Base-by-base conservation (phyloP, 2,113 vertebrate species). In the Phrynosoma blainvillii region DNA sequence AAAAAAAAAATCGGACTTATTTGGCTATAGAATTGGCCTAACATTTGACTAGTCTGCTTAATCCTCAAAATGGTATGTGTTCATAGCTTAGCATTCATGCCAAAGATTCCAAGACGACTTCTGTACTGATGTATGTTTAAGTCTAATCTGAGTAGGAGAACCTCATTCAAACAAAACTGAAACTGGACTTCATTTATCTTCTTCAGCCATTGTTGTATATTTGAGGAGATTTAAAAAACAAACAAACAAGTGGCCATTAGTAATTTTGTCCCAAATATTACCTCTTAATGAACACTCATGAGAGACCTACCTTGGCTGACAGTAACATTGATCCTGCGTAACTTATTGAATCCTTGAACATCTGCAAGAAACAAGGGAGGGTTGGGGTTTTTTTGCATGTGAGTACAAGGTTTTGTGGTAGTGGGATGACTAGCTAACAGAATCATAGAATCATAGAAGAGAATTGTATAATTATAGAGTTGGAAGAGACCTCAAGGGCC, bases 281-380 rank as follows among this genome's bases (percentile, higher is more conserved):
- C n/a, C 27, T 32, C 27, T 12, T 84, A 70, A 66, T 65, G 23
- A 25, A 27, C 11, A 54, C 66, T 65, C 12, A 54, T 77, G 65
- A 56, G 32, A 56, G 83, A 56, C 91, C 3, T 94, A 97, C 97
- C 95, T 94, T 95, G 96, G n/a, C 90, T 92, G 54, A 8, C 87
- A 27, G 90, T 94, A 83, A 95, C 79, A 5, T 95, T 96, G 89
- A 97, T 94, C 47, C 88, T 94, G 87, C 95, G 97, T 81, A 97
- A 92, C 32, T 96, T 96, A 0, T 96, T 95, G 66, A 97, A 97
- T 81, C 94, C 96, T 59, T 42, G 91, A 86, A 92, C 92, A 90
- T 97, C 97, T 97, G 93, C 12, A 8, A 86, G 47, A 89, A n/a
- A 90, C 23, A 85, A 92, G 13, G 86, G 30, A 88, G 92, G 92